A percentile compares a stretch with the other conserved stretches of the same genome.
phyloP scores from a whole-genome alignment of 1,140 invertebrate genomes.

The Papilio aristodemus region DNA sequence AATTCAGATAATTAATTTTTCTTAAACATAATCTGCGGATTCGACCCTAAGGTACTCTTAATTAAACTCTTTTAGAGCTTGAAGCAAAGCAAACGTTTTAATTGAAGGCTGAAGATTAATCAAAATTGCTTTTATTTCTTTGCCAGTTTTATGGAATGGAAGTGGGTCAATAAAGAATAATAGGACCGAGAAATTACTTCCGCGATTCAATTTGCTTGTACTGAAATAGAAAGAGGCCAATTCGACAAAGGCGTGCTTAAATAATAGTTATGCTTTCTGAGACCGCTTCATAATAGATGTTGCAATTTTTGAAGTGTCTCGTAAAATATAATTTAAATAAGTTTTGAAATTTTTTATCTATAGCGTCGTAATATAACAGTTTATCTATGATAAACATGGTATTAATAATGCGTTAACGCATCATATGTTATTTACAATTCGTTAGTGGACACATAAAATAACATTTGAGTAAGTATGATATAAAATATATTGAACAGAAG shows the following conservation, averaged over 20 bases:
- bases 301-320: not conserved
- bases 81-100: conserved; percentile 30
- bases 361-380: too few relatives aligned
- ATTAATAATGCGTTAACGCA: too few relatives aligned
- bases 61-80: conserved; percentile 20
- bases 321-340: not conserved
- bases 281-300: conserved; percentile 1
- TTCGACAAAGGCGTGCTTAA: conserved; percentile 13
- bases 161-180: conserved; percentile 34
- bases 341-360: too few relatives aligned
- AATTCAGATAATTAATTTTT: conserved; percentile 1
- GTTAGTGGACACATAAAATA: too few relatives aligned
- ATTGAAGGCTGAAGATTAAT: conserved; percentile 32
- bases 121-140: conserved; percentile 33
- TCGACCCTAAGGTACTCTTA: conserved; percentile 4
- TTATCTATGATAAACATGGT: too few relatives aligned
- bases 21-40: conserved; percentile 19
- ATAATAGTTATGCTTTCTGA: conserved; percentile 20
- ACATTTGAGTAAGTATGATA: not conserved
- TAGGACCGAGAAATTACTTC: conserved; percentile 32
- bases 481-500: not conserved
- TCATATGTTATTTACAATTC: too few relatives aligned
- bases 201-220: conserved; percentile 30
- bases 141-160: conserved; percentile 33
- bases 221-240: conserved; percentile 24